Base-by-base conservation (phyloP, 2,113 vertebrate genomes). In the Sakesphorus luctuosus region DNA sequence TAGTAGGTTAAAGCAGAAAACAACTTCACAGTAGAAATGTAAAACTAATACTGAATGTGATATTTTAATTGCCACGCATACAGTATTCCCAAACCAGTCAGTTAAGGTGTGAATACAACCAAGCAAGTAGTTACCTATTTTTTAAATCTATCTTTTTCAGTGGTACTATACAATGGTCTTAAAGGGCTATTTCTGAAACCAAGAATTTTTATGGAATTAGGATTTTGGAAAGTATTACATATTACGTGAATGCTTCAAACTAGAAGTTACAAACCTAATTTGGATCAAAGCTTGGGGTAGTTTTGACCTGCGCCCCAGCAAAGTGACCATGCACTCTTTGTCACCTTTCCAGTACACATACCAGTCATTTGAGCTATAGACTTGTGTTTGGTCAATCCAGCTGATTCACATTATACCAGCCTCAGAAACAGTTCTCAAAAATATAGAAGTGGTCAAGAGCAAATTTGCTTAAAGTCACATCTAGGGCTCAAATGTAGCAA, bases 311-410 rank as follows among this genome's bases (percentile, higher is more conserved):
- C 23, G 67, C 9, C 15, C 49, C 21, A 33, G 16, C 11, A 35
- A 85, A 56, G 56, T 0, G 1, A 13, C 18, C 3, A 6, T 4
- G 58, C 2, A 11, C 40, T 33, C 73, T 40, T 58, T 47, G 29
- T 28, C 49, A n/a, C 16, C 31, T 71, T 93, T 61, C 31, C 20
- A 74, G 47, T 53, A 35, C 0, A 66, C 33, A 33, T 25, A 46
- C 2, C 11, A 73, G 9, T 26, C 38, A 44, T 46, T 66, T 81
- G 52, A 78, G 17, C 26, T 28, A 31, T 3, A 50, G 9, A 15
- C 3, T 44, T 76, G 8, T 33, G 15, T 38, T 73, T 49, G 18
- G 23, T 76, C 26, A 53, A 58, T 73, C 20, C n/a, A 80, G 10
- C 10, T 56, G 33, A 61, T 79, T 62, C 35, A 24, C 11, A 16